phyloP scores from a whole-genome alignment of 2,113 vertebrate species.

The Micromys minutus region DNA sequence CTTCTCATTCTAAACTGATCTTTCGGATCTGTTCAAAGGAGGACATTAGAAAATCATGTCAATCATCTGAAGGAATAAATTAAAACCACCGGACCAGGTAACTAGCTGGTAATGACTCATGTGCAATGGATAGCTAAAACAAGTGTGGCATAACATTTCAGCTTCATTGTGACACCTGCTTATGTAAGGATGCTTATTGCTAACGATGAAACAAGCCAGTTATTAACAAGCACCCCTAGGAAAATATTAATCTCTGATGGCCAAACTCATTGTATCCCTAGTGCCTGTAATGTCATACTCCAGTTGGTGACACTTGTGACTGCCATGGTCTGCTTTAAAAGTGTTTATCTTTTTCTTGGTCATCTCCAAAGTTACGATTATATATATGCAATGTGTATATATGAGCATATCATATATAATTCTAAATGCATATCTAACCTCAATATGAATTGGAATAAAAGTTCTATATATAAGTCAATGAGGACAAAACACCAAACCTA shows the following conservation, averaged over 20 bases:
- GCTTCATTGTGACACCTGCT: slow-evolving; percentile 1
- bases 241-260: background rate
- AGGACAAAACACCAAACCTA: background rate
- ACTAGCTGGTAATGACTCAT: background rate
- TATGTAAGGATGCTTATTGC: background rate
- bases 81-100: slow-evolving; percentile 17
- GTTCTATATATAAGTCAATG: background rate
- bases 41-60: background rate
- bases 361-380: background rate
- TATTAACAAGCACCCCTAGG: background rate
- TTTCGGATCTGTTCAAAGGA: background rate
- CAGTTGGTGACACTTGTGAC: background rate
- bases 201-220: background rate
- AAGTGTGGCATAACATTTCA: slow-evolving; percentile 1
- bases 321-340: slow-evolving; percentile 32
- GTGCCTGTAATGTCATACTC: background rate
- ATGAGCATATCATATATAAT: background rate
- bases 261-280: background rate
- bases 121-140: background rate
- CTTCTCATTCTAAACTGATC: slow-evolving; percentile 93
- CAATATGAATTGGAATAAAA: slow-evolving; percentile 17
- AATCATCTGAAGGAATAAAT: slow-evolving; percentile 31
- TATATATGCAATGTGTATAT: background rate
- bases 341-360: background rate
- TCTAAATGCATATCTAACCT: slow-evolving; percentile 53